These are phyloP conservation scores for Cheilosia soror DNA, from an alignment of 2,888 invertebrate species.

Conservation along the genomic window DNA sequence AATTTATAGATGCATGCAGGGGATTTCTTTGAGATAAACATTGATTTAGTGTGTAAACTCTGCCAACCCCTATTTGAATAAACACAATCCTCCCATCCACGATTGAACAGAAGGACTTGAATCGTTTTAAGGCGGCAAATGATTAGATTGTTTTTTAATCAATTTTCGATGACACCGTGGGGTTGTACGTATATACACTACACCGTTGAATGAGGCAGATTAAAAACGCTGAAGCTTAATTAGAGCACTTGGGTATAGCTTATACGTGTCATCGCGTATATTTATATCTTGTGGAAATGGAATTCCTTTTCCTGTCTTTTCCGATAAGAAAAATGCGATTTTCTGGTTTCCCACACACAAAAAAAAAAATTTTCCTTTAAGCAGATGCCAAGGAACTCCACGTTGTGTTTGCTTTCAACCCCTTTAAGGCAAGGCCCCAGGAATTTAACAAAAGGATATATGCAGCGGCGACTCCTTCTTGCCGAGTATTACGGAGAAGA, in stretches of 20 bases:
- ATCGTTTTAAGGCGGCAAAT: constrained; percentile 52
- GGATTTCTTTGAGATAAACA: constrained; percentile 24
- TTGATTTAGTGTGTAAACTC: constrained; percentile 62
- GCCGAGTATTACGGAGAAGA: not conserved
- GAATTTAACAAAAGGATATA: constrained; percentile 49
- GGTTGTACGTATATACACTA: not conserved
- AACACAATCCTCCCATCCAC: constrained; percentile 5
- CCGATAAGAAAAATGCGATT: constrained; percentile 37
- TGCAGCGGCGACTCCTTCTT: constrained; percentile 25
- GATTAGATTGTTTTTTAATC: constrained; percentile 50
- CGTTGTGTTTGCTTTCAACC: not conserved
- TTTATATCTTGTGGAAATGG: constrained; percentile 62
- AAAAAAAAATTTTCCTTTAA: not conserved
- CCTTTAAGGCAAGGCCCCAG: not conserved
- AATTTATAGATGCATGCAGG: constrained; percentile 16
- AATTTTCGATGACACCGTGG: constrained; percentile 13
- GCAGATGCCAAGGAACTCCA: too few species aligned
- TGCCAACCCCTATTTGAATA: constrained; percentile 63
- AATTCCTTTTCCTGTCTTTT: constrained; percentile 42
- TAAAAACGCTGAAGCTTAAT: constrained; percentile 57
- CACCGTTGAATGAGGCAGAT: constrained; percentile 27
- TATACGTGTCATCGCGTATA: constrained; percentile 56
- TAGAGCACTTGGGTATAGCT: constrained; percentile 56
- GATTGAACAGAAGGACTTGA: constrained; percentile 4
- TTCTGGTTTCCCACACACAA: constrained; percentile 44